Evolutionary conservation across 2,888 invertebrate species (phyloP), one percentile per base, ranked within the genome.

Genomic region (Agrilus mali): DNA sequence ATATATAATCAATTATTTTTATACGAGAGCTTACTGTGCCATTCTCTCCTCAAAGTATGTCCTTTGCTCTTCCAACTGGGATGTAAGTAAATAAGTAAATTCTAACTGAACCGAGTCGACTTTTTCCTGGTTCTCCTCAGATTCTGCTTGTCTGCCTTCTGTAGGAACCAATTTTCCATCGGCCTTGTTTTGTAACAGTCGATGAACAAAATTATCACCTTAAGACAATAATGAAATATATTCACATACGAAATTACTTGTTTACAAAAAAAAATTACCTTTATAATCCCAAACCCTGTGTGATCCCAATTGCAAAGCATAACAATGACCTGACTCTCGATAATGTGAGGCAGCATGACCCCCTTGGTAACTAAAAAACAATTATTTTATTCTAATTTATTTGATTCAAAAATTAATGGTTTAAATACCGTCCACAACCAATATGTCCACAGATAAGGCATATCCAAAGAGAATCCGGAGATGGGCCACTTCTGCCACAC

Each of bases 271-370:
- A 86, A 33, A 85, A 13, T n/a, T 32, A 53, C 96, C 96, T 41
- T 95, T 95, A 64, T 99, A 99, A 63, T 99, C 99, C 99, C 99
- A 99, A 0, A 99, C 98, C 40, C 94, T 74, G 60, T 95, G 93
- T 36, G 90, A 93, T 1, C 95, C 96, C 45, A 97, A 69, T 63
- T 98, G 95, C 74, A 99, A 78, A 5, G 96, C 92, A 60, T 94
- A 99, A 14, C 95, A 95, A 66, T 99, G 98, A 54, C 93, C 89
- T 0, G 98, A 95, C 44, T 88, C 86, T 44, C 86, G 73, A 68
- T 90, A 98, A 65, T 99, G 98, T 47, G 89, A 86, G 37, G 90
- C 92, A 0, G 98, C 98, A 68, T 98, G 98, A 0, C 94, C 95
- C 32, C 77, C 72, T 55, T 75, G 75, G 46, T 78, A 77, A 42